Percentiles rank a stretch among this genome's conserved stretches.
Evolutionary conservation across 1,140 invertebrate genomes (phyloP).

Genomic region (Atta colombica): DNA sequence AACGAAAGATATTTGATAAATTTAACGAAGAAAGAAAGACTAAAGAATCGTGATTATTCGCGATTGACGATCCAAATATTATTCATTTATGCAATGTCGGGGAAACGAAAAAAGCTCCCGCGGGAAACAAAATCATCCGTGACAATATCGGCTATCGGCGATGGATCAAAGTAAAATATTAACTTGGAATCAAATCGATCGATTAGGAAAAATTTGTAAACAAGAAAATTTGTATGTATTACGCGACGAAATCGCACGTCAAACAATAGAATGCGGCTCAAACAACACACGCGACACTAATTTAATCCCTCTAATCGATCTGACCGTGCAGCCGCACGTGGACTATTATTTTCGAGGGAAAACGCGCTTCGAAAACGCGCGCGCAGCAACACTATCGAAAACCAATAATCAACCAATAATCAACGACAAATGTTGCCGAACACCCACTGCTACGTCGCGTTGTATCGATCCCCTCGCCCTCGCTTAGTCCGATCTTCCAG

Average conservation of each 20-base stretch:
- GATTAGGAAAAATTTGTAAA: neutral
- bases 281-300: constrained; percentile 32
- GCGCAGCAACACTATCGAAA: constrained; percentile 56
- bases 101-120: neutral
- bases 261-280: neutral
- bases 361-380: constrained; percentile 30
- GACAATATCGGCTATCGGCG: neutral
- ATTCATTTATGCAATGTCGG: neutral
- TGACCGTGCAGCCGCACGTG: constrained; percentile 26
- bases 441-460: neutral
- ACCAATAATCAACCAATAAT: constrained; percentile 65
- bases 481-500: constrained; percentile 31
- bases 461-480: neutral
- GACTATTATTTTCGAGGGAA: constrained; percentile 50
- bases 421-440: constrained; percentile 55
- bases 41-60: neutral
- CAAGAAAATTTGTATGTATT: constrained; percentile 9
- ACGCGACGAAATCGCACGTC: constrained; percentile 7
- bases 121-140: neutral
- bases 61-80: neutral
- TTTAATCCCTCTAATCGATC: constrained; percentile 57
- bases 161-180: constrained; percentile 6
- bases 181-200: neutral
- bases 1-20: neutral
- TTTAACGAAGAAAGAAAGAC: neutral